phyloP scores from a whole-genome alignment of 2,797 vertebrate genomes.

The Arrhamphus sclerolepis region DNA sequence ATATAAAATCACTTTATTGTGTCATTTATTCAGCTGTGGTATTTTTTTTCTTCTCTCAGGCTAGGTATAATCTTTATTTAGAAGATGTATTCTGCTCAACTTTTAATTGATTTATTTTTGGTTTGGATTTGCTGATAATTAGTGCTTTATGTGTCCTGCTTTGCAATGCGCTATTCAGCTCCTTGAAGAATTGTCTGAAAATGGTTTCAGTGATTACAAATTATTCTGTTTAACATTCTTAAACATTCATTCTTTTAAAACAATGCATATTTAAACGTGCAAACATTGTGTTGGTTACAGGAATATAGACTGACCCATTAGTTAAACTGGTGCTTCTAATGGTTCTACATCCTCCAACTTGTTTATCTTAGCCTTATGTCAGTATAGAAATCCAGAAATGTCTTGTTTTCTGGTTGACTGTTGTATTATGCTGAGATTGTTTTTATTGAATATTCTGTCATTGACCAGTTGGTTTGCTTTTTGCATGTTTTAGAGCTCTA shows the following conservation, averaged over 20 bases:
- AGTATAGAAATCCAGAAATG: no score
- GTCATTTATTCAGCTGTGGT: constrained; percentile 43
- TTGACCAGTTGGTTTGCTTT: no score
- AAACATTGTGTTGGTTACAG: no score
- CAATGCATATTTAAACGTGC: not conserved
- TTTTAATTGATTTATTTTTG: constrained; percentile 14
- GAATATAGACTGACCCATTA: no score
- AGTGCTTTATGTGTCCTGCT: constrained; percentile 18
- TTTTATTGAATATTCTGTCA: no score
- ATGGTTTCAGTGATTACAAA: constrained; percentile 10
- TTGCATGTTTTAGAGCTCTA: no score
- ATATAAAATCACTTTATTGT: constrained; percentile 37
- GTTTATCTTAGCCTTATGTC: no score
- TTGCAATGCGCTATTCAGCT: constrained; percentile 11
- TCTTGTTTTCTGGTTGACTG: no score
- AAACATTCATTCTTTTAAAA: constrained; percentile 14
- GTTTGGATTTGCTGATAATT: constrained; percentile 7
- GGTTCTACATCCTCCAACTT: no score
- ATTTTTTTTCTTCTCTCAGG: constrained; percentile 17
- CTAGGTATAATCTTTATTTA: constrained; percentile 28
- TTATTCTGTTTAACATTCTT: not conserved
- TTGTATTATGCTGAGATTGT: no score
- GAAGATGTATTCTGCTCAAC: constrained; percentile 5
- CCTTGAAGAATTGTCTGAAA: constrained; percentile 9
- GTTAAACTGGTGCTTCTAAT: no score